Evolutionary conservation across 2,113 vertebrate species (phyloP).

Genomic region (Kobus ellipsiprymnus): DNA sequence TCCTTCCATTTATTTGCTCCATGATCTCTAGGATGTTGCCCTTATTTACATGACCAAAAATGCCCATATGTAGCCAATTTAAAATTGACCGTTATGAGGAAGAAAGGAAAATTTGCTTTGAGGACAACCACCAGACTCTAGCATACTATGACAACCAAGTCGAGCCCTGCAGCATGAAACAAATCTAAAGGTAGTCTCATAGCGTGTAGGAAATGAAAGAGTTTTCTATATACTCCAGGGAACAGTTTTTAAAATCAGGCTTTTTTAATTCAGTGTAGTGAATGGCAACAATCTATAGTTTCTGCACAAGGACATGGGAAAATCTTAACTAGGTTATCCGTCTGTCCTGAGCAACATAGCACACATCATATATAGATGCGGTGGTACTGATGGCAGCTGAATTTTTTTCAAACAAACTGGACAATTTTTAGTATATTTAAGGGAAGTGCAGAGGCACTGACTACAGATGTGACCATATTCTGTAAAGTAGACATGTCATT

Average conservation of each 20-base stretch:
- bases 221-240: constrained; percentile 35
- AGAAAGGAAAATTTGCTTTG: neutral
- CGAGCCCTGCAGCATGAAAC: neutral
- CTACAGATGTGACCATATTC: constrained; percentile 92
- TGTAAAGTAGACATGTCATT: constrained; percentile 87
- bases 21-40: neutral
- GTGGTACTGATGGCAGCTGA: constrained; percentile 88
- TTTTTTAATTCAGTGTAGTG: constrained; percentile 43
- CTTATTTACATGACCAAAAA: neutral
- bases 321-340: neutral
- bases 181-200: constrained; percentile 20
- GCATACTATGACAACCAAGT: neutral
- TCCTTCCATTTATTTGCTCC: neutral
- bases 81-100: constrained; percentile 3
- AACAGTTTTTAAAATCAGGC: constrained; percentile 24
- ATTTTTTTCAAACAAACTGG: constrained; percentile 90
- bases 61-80: neutral
- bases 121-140: neutral
- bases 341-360: constrained; percentile 54
- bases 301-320: constrained; percentile 24
- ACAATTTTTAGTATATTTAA: constrained; percentile 86
- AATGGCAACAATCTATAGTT: constrained; percentile 27
- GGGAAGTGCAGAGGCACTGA: constrained; percentile 87
- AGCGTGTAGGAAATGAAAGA: constrained; percentile 42
- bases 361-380: constrained; percentile 88